These are phyloP conservation scores for Scomber scombrus DNA, from an alignment of 2,113 vertebrate genomes.

Conservation along the genomic window DNA sequence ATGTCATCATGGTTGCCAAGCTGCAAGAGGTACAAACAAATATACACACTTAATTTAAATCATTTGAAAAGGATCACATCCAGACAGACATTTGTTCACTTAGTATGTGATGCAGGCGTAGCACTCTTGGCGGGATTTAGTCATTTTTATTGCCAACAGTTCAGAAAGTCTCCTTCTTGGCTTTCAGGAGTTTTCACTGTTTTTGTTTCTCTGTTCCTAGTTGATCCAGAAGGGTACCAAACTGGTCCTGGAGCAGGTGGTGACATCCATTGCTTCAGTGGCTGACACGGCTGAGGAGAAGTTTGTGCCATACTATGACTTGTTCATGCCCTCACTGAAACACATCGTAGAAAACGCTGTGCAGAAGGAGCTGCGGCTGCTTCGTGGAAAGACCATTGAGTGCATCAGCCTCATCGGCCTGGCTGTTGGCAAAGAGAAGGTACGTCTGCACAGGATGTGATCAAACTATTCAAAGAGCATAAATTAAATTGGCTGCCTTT, in stretches of 20 bases:
- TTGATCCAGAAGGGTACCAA: slow-evolving; percentile 98
- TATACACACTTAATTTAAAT: too few relatives aligned
- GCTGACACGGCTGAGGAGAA: slow-evolving; percentile 99
- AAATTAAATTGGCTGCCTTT: not conserved
- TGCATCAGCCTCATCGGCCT: slow-evolving; percentile 99
- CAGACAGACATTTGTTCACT: too few relatives aligned
- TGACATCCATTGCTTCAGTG: slow-evolving; percentile 98
- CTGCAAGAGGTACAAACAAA: slow-evolving; percentile 91
- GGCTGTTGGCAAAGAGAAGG: slow-evolving; percentile 98
- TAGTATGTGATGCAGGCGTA: too few relatives aligned
- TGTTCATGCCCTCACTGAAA: slow-evolving; percentile 98
- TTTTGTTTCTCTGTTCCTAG: slow-evolving; percentile 72
- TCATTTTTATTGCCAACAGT: not conserved
- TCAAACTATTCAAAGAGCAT: not conserved
- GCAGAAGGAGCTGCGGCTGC: slow-evolving; percentile 95
- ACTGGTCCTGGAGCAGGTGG: slow-evolving; percentile 98
- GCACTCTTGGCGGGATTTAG: not conserved
- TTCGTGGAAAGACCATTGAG: slow-evolving; percentile 98
- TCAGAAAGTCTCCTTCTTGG: not conserved
- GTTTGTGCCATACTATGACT: slow-evolving; percentile 98
- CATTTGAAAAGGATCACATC: too few relatives aligned
- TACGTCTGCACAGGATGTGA: slow-evolving; percentile 40
- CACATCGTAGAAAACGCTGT: slow-evolving; percentile 98
- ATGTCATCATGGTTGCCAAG: slow-evolving; percentile 97
- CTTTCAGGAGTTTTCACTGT: not conserved